A percentile compares a stretch with the other conserved stretches of the same genome.
Evolutionary conservation across 2,797 vertebrate species (phyloP).

Genomic region (Hafferia zeledoni): DNA sequence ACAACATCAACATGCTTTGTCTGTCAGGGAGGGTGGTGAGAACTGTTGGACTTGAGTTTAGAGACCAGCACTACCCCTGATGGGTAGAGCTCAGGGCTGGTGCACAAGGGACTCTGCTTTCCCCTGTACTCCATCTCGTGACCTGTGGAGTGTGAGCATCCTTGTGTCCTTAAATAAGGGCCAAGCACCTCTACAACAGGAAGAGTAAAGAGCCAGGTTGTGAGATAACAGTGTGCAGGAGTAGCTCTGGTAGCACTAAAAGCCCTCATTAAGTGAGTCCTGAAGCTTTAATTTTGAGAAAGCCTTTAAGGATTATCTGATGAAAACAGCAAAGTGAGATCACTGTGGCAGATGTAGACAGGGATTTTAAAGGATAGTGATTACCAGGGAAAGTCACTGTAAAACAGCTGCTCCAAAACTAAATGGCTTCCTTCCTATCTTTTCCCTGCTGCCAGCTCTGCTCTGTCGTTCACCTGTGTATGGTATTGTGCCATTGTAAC

Average conservation of each 20-base stretch:
- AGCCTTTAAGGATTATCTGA: constrained; percentile 52
- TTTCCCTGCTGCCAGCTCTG: constrained; percentile 78
- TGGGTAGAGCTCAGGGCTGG: background rate
- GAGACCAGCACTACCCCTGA: background rate
- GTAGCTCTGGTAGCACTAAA: background rate
- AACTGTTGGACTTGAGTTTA: rapidly evolving
- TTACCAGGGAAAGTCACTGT: constrained; percentile 40
- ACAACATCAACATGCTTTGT: background rate
- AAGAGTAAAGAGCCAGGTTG: background rate
- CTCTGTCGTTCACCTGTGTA: constrained; percentile 93
- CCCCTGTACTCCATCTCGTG: background rate
- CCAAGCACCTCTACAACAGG: background rate
- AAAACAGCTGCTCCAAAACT: constrained; percentile 46
- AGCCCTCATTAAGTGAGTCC: constrained; percentile 18
- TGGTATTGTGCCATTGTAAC: constrained; percentile 96
- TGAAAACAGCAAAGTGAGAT: constrained; percentile 43
- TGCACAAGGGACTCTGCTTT: background rate
- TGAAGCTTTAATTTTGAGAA: constrained; percentile 58
- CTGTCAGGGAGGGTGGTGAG: background rate
- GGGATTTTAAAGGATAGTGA: constrained; percentile 58
- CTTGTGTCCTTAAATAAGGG: background rate
- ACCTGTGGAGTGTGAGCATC: background rate
- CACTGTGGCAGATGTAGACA: constrained; percentile 44
- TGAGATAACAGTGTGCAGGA: background rate
- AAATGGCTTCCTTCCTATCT: constrained; percentile 64